These are phyloP conservation scores for Carterocephalus palaemon DNA, from an alignment of 2,888 invertebrate genomes.

Conservation along the genomic window DNA sequence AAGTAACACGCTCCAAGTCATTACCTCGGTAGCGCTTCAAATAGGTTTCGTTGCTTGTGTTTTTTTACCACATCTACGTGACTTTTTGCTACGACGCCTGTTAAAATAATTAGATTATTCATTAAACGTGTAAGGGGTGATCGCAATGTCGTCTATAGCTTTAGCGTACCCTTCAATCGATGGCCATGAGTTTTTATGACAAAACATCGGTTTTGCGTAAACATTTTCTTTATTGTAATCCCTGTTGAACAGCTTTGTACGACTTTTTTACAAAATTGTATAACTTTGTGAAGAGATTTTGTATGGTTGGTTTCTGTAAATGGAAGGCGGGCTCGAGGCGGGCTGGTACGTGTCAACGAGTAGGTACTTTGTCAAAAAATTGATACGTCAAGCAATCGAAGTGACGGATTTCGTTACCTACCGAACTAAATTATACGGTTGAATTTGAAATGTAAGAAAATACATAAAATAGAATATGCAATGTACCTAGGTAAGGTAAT, in stretches of 20 bases:
- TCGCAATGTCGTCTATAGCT: conserved; percentile 40
- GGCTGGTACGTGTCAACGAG: conserved; percentile 13
- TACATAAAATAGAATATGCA: too few relatives aligned
- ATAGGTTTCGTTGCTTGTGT: conserved; percentile 47
- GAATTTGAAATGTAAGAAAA: too few relatives aligned
- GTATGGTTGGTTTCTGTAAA: conserved; percentile 12
- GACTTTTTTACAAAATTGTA: background rate
- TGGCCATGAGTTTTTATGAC: too few relatives aligned
- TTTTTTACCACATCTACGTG: conserved; percentile 42
- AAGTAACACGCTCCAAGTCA: conserved; percentile 63
- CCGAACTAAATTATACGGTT: conserved; percentile 13
- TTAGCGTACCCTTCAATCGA: conserved; percentile 17
- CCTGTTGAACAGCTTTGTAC: background rate
- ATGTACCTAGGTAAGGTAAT: too few relatives aligned
- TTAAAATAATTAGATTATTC: conserved; percentile 62
- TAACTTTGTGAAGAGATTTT: conserved; percentile 14
- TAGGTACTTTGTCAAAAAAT: conserved; percentile 18
- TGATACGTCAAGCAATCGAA: conserved; percentile 5
- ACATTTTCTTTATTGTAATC: background rate
- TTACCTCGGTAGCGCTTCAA: conserved; percentile 56
- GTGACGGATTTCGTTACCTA: conserved; percentile 7
- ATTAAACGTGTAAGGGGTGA: conserved; percentile 49
- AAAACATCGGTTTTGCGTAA: too few relatives aligned
- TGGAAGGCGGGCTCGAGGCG: conserved; percentile 9
- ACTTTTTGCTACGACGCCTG: conserved; percentile 44